A percentile compares a stretch with the other conserved stretches of the same genome.
Evolutionary conservation across 2,888 invertebrate genomes (phyloP).

Genomic region (Cylindroiulus punctatus): DNA sequence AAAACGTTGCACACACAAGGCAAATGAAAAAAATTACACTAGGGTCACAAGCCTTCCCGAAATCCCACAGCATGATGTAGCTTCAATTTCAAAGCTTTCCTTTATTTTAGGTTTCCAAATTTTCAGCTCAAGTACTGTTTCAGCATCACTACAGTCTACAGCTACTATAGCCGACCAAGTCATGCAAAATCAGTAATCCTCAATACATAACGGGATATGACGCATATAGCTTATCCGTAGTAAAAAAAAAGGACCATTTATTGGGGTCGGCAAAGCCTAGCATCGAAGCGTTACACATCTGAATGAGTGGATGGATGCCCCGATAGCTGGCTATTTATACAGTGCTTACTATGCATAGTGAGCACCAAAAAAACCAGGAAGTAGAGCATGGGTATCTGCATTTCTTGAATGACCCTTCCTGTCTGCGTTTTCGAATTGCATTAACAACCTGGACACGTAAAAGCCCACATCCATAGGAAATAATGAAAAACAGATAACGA

Average conservation of each 20-base stretch:
- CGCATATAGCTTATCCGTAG: neutral
- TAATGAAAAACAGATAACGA: neutral
- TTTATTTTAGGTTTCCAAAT: too few species aligned
- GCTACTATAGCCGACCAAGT: neutral
- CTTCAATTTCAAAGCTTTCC: too few species aligned
- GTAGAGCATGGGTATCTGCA: neutral
- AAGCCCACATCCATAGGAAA: neutral
- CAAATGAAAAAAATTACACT: too few species aligned
- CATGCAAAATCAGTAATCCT: neutral
- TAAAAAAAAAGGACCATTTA: neutral
- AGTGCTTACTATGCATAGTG: neutral
- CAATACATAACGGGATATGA: neutral
- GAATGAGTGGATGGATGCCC: neutral
- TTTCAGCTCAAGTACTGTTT: too few species aligned
- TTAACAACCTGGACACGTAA: neutral
- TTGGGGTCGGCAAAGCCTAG: neutral
- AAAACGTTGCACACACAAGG: too few species aligned
- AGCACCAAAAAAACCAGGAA: neutral
- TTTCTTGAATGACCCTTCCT: conserved; percentile 29
- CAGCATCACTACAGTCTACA: too few species aligned
- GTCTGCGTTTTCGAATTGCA: neutral
- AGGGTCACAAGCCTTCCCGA: too few species aligned
- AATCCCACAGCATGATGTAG: too few species aligned
- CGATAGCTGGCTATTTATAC: neutral
- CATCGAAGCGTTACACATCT: neutral